Evolutionary conservation across 2,888 invertebrate genomes (phyloP), one percentile per base, ranked within the genome.

Genomic region (Hoplodrina blanda): DNA sequence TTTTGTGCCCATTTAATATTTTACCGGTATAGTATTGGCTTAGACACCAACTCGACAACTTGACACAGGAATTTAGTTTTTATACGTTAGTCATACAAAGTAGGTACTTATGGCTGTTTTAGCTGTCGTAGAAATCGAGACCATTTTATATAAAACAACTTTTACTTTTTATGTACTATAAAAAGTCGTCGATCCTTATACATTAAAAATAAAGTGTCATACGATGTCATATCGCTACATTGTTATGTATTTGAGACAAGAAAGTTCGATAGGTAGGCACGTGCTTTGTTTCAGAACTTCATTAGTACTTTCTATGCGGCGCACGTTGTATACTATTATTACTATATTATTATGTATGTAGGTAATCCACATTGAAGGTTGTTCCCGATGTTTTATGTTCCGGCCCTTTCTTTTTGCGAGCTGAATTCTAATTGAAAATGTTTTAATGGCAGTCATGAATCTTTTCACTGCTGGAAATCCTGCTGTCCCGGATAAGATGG

Each of bases 381-480:
- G 87, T 83, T 87, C 85, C 85, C 80, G 76, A 84, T 86, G 78
- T 81, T 84, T 85, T 81, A 84, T 78, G 69, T 82, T 83, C 82
- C 80, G 82, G 81, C 89, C 91, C 89, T 92, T 91, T 91, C 90
- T 84, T 89, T 89, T 87, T 84, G 88, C 82, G 87, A 78, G 62
- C 84, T 80, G 91, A 91, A 91, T 91, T 68, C 64, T 85, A 89
- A 81, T 76, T 13, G 56, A 52, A 59, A 67, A 57, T 78, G 66
- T 56, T 7, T 66, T 57, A 79, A 50, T 61, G 49, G 60, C 30
- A 17, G 59, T 44, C 54, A 62, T 66, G 57, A 49, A 82, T 63
- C 37, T 59, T 59, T 78, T 59, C 62, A 62, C 65, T 61, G 17
- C 37, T 66, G 52, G 52, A 54, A 55, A 82, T 73, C 57, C 82